Percentiles rank a stretch among this genome's conserved stretches.
Conservation (phyloP, 2,113 vertebrate species). For the Callospermophilus lateralis region DNA sequence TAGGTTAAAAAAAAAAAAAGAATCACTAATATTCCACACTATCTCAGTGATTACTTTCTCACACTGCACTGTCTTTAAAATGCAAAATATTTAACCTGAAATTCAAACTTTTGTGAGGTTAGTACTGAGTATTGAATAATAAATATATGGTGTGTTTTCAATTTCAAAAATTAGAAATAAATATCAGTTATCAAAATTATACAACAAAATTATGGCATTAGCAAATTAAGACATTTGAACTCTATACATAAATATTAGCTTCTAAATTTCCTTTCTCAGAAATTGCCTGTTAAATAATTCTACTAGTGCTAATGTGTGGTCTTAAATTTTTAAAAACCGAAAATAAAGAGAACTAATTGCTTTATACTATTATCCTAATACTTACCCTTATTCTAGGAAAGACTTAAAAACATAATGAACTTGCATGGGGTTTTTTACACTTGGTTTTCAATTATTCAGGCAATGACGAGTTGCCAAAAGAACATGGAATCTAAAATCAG, state of each 20-base stretch:
- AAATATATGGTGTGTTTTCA: neutral
- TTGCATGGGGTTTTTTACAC: neutral
- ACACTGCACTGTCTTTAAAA: neutral
- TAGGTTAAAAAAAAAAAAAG: neutral
- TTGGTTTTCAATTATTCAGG: slow-evolving; percentile 16
- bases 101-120: neutral
- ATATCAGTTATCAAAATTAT: neutral
- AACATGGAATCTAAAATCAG: neutral
- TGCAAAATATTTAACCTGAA: neutral
- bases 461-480: neutral
- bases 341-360: slow-evolving; percentile 8
- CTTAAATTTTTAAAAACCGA: slow-evolving; percentile 37
- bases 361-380: slow-evolving; percentile 33
- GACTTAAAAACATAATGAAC: slow-evolving; percentile 3
- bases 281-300: neutral
- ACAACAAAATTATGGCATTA: neutral
- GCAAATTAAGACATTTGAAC: neutral
- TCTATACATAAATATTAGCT: neutral
- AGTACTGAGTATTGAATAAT: neutral
- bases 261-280: neutral
- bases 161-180: neutral
- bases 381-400: neutral
- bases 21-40: neutral
- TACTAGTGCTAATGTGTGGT: neutral
- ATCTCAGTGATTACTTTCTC: neutral